These are phyloP conservation scores for Monochamus alternatus DNA, from an alignment of 2,888 invertebrate species.

Conservation along the genomic window DNA sequence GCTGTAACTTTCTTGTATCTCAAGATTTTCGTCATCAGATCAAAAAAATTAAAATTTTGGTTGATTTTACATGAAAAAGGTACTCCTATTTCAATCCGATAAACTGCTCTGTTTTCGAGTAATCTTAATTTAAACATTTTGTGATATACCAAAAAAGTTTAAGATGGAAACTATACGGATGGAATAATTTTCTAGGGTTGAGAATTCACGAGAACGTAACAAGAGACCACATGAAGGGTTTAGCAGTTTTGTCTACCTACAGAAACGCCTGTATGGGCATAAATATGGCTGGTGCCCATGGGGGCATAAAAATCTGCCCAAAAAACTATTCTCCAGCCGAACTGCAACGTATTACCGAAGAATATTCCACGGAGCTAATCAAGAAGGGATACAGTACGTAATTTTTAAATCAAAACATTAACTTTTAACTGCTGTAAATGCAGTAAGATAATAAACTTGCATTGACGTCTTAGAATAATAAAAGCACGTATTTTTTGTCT, in stretches of 20 bases:
- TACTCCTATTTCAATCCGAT: too few relatives aligned
- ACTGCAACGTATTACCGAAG: slow-evolving; percentile 59
- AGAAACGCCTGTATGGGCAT: slow-evolving; percentile 65
- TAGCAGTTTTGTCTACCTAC: slow-evolving; percentile 64
- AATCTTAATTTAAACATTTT: too few relatives aligned
- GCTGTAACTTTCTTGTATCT: too few relatives aligned
- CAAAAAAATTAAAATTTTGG: too few relatives aligned
- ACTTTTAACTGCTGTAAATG: background rate
- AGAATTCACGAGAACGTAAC: slow-evolving; percentile 61
- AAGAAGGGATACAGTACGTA: slow-evolving; percentile 58
- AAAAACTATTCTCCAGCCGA: slow-evolving; percentile 60
- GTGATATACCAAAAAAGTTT: too few relatives aligned
- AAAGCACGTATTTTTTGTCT: background rate
- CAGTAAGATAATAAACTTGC: too few relatives aligned
- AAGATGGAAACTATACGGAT: too few relatives aligned
- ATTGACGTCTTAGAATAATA: too few relatives aligned
- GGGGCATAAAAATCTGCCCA: slow-evolving; percentile 64
- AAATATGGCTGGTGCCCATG: slow-evolving; percentile 64
- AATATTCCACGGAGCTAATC: slow-evolving; percentile 59
- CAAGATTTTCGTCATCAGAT: too few relatives aligned
- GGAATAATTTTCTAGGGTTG: slow-evolving; percentile 59
- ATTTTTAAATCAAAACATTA: slow-evolving; percentile 2
- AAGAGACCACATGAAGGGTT: slow-evolving; percentile 64
- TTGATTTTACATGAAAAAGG: too few relatives aligned
- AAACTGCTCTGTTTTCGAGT: too few relatives aligned